These are phyloP conservation scores for Ametastegia equiseti DNA, from an alignment of 2,888 invertebrate genomes.

Conservation along the genomic window DNA sequence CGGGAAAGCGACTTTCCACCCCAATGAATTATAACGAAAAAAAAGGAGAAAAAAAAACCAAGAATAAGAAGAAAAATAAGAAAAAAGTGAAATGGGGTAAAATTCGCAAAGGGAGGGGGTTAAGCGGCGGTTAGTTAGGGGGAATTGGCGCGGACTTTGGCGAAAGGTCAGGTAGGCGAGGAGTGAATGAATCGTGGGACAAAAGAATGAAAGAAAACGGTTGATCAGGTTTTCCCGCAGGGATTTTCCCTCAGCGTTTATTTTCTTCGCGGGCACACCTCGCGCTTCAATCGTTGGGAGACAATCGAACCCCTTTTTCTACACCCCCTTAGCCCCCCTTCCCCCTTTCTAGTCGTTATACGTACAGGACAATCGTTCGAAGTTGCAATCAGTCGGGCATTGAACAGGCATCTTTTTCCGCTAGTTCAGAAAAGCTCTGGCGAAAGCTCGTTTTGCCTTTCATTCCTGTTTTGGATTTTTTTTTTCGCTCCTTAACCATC, in stretches of 20 bases:
- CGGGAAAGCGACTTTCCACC: constrained; percentile 11
- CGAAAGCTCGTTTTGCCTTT: background rate
- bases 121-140: constrained; percentile 8
- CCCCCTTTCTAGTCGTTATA: too few relatives aligned
- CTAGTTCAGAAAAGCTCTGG: too few relatives aligned
- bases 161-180: background rate
- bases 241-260: background rate
- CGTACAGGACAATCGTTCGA: background rate
- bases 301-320: constrained; percentile 14
- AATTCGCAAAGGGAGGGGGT: too few relatives aligned
- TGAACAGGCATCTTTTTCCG: constrained; percentile 13
- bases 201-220: constrained; percentile 16
- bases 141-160: background rate
- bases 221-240: constrained; percentile 1
- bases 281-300: background rate
- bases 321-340: too few relatives aligned
- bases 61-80: background rate
- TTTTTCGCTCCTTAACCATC: too few relatives aligned
- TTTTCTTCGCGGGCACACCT: constrained; percentile 15
- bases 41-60: background rate
- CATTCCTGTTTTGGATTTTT: too few relatives aligned
- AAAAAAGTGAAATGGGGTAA: background rate
- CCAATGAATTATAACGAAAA: background rate
- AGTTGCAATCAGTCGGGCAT: constrained; percentile 34
- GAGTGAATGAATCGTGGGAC: background rate